Evolutionary conservation across 2,797 vertebrate species (phyloP), one percentile per base, ranked within the genome.

Genomic region (Megalops cyprinoides): DNA sequence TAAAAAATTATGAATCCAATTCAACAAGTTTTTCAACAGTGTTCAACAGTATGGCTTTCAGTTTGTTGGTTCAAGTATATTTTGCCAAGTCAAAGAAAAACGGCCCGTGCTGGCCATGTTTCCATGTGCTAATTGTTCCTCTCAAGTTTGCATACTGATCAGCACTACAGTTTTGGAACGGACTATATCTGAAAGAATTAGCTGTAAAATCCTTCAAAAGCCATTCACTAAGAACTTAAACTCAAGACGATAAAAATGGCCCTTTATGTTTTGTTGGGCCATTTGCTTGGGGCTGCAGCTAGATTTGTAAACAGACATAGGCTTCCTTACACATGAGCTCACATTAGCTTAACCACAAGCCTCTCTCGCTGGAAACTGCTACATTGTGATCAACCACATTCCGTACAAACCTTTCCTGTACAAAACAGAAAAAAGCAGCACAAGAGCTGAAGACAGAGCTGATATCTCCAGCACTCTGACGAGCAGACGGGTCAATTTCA

Each of bases 401-500:
- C 1, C 14, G 62, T 34, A 37, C 28, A 60, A 60, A 60, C 56
- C 56, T 60, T 60, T 60, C 56, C 56, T 25, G 7, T 28, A 23
- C 56, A 14, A 37, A 67, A 14, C 5, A 31, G 25, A 37, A 34
- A 10, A 15, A 14, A 67, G 15, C 31, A 0, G 10, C 31, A 34
- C 34, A 15, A 5, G 4, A 34, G 34, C 14, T 48, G 10, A 51
- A 34, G 15, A 25, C 14, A 77, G 51, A 12, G 34, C 14, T 37
- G 3, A 37, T 34, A 37, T 58, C 51, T 56, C 23, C 14, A n/a
- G 25, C 31, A 53, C 74, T 76, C 69, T 76, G 62, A 77, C 51
- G 60, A 39, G 58, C 74, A 15, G 31, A 81, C 25, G n/a, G 56
- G 80, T 65, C 75, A 71, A n/a, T 77, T 77, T 81, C 62, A 81